Evolutionary conservation across 1,140 invertebrate species (phyloP).

Genomic region (Trachymyrmex cornetzi): DNA sequence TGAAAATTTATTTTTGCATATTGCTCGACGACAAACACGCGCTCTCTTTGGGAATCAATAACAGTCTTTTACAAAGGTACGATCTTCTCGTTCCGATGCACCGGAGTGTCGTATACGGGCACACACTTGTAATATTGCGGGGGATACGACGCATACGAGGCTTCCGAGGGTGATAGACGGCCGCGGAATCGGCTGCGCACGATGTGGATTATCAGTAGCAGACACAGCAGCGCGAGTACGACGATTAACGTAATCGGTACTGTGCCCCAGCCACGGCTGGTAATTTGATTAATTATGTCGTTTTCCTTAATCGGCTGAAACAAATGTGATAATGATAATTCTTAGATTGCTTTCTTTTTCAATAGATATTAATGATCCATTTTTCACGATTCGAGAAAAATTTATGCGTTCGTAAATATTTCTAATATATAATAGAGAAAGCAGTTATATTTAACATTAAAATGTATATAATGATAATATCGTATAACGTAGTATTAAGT

Average conservation of each 20-base stretch:
- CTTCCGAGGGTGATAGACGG: constrained; percentile 78
- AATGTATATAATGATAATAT: not conserved
- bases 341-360: constrained; percentile 4
- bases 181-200: constrained; percentile 81
- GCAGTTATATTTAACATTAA: not conserved
- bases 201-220: constrained; percentile 80
- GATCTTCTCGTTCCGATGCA: constrained; percentile 82
- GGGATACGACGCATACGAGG: constrained; percentile 79
- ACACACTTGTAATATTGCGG: constrained; percentile 85
- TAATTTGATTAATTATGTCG: constrained; percentile 53
- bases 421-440: not conserved
- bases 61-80: constrained; percentile 79
- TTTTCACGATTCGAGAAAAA: not conserved
- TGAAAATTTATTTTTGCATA: not conserved
- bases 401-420: not conserved
- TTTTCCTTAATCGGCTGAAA: constrained; percentile 69
- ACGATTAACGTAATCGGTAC: constrained; percentile 82
- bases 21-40: not conserved
- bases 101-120: constrained; percentile 82
- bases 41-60: constrained; percentile 32
- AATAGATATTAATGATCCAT: not conserved
- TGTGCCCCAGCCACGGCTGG: constrained; percentile 79
- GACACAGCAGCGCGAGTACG: constrained; percentile 79
- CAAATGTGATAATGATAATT: not conserved
- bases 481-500: not conserved